Conservation (phyloP, 1,140 invertebrate genomes). For the Coptotermes formosanus region DNA sequence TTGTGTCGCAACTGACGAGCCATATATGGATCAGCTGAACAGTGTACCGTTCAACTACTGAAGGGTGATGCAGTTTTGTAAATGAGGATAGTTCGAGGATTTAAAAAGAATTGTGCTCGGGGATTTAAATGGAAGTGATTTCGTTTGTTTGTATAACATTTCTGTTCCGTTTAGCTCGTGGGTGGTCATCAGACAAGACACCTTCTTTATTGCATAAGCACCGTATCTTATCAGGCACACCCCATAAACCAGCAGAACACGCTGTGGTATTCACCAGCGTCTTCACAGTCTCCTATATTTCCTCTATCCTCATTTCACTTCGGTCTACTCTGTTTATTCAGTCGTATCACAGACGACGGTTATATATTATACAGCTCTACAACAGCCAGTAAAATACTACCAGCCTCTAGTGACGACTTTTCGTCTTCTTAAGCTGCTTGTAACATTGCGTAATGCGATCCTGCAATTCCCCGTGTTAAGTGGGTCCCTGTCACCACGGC, state of each 20-base stretch:
- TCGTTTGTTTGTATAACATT: background rate
- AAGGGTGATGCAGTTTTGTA: background rate
- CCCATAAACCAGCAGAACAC: background rate
- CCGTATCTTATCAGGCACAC: background rate
- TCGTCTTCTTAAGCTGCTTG: too few species aligned
- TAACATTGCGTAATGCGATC: too few species aligned
- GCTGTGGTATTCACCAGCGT: too few species aligned
- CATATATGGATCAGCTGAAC: background rate
- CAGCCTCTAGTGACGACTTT: too few species aligned
- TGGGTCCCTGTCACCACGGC: too few species aligned
- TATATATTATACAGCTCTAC: background rate
- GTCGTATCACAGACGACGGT: background rate
- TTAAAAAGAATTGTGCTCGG: background rate
- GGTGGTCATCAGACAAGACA: background rate
- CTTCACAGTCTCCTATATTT: too few species aligned
- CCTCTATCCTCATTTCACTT: too few species aligned
- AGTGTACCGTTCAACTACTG: background rate
- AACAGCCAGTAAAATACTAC: too few species aligned
- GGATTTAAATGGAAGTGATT: background rate
- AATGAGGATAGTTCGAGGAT: background rate
- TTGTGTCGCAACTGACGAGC: background rate
- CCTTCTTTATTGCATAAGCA: background rate
- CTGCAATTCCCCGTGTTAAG: too few species aligned
- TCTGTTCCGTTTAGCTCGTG: background rate
- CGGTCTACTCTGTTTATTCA: background rate